Evolutionary conservation across 2,797 vertebrate genomes (phyloP).

Genomic region (Enteromius argenteus): DNA sequence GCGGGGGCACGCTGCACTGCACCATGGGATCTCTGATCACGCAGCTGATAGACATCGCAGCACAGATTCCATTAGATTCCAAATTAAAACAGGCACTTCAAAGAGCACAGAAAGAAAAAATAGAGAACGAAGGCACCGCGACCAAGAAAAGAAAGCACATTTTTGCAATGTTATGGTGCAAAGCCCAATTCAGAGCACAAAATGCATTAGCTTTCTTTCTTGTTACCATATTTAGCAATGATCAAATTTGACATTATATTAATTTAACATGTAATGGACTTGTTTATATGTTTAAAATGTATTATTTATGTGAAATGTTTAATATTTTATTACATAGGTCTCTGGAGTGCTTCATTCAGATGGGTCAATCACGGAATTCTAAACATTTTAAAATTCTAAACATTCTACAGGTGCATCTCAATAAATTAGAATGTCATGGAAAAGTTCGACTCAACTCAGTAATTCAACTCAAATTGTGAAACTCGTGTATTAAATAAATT

Average conservation of each 20-base stretch:
- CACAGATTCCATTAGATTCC: slow-evolving; percentile 81
- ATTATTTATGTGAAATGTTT: not conserved
- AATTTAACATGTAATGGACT: not conserved
- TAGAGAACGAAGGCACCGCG: slow-evolving; percentile 72
- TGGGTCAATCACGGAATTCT: not conserved
- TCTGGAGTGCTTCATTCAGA: not conserved
- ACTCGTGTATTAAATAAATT: too few species aligned
- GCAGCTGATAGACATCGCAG: slow-evolving; percentile 77
- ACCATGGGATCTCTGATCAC: slow-evolving; percentile 79
- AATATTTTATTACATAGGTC: not conserved
- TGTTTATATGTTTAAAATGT: not conserved
- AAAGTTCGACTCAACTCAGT: too few species aligned
- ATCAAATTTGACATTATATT: not conserved
- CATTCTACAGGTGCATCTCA: too few species aligned
- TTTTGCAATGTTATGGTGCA: slow-evolving; percentile 71
- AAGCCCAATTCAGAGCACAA: slow-evolving; percentile 67
- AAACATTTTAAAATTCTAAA: not conserved
- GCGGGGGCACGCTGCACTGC: slow-evolving; percentile 75
- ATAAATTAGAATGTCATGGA: too few species aligned
- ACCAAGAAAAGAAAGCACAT: slow-evolving; percentile 66
- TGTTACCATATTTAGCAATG: not conserved
- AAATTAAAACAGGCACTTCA: slow-evolving; percentile 85
- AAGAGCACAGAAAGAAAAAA: slow-evolving; percentile 73
- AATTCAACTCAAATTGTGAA: too few species aligned
- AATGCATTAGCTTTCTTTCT: not conserved